A percentile compares a stretch with the other conserved stretches of the same genome.
Conservation (phyloP, 1,140 invertebrate species). For the Physella acuta region DNA sequence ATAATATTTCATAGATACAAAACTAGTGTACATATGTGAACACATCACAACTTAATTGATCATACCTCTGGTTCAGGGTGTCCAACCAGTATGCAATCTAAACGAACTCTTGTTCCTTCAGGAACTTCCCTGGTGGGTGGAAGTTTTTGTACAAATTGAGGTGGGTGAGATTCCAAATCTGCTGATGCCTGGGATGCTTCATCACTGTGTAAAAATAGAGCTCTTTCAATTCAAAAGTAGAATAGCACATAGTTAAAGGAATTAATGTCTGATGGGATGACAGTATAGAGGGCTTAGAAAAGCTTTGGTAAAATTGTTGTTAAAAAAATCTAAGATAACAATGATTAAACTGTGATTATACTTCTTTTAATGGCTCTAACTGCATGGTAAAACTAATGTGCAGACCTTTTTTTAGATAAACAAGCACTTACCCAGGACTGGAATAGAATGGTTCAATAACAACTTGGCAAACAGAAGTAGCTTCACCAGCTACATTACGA, state of each 20-base stretch:
- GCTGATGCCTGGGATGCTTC: constrained; percentile 49
- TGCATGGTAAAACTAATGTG: too few relatives aligned
- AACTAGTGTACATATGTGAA: too few relatives aligned
- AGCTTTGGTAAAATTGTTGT: neutral
- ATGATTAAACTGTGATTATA: neutral
- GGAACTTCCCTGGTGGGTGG: constrained; percentile 60
- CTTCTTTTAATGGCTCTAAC: neutral
- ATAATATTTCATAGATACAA: too few relatives aligned
- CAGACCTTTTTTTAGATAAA: neutral
- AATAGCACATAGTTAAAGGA: too few relatives aligned
- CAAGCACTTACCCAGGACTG: constrained; percentile 49
- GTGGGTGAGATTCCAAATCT: constrained; percentile 60
- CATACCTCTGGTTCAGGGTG: constrained; percentile 61
- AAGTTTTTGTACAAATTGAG: constrained; percentile 72
- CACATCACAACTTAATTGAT: too few relatives aligned
- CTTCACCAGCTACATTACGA: constrained; percentile 85
- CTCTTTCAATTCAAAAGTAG: too few relatives aligned
- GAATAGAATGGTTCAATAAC: constrained; percentile 53
- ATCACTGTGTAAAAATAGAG: too few relatives aligned
- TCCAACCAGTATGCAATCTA: constrained; percentile 62
- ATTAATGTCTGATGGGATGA: too few relatives aligned
- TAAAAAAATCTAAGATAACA: neutral
- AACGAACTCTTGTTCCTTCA: constrained; percentile 55
- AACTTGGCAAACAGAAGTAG: constrained; percentile 50
- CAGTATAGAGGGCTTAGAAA: too few relatives aligned